phyloP scores from a whole-genome alignment of 2,888 invertebrate genomes.

The Xylota sylvarum region DNA sequence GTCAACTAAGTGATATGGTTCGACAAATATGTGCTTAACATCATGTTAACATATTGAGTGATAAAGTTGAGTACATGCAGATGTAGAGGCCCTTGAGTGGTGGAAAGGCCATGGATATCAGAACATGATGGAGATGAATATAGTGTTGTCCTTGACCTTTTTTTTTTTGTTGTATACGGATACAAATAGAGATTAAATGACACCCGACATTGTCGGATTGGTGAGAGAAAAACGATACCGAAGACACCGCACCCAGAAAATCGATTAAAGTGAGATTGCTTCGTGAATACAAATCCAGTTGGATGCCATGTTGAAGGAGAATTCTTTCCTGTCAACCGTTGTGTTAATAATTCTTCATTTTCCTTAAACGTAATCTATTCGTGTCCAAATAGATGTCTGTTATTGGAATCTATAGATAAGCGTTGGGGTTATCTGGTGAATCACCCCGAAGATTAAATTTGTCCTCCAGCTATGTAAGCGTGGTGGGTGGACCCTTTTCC shows the following conservation, averaged over 20 bases:
- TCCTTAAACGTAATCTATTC: constrained; percentile 17
- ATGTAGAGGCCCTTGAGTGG: constrained; percentile 5
- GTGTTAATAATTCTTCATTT: constrained; percentile 44
- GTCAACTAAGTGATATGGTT: not conserved
- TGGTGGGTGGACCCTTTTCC: not conserved
- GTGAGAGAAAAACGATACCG: not conserved
- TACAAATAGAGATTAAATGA: not conserved
- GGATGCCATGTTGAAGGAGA: not conserved
- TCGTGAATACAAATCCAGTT: not conserved
- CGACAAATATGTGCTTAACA: constrained; percentile 27
- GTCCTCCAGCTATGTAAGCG: not conserved
- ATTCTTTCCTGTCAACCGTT: not conserved
- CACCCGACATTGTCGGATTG: not conserved
- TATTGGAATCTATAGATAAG: not conserved
- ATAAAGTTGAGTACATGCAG: constrained; percentile 45
- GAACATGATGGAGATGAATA: not conserved
- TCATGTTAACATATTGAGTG: constrained; percentile 41
- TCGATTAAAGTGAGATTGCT: not conserved
- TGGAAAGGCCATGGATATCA: not conserved
- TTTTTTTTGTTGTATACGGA: not conserved
- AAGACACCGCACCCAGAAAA: not conserved
- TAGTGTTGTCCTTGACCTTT: constrained; percentile 4
- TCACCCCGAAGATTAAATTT: not conserved
- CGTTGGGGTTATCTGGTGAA: not conserved
- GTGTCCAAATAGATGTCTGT: constrained; percentile 15